These are phyloP conservation scores for Poeciliopsis gracilis DNA, from an alignment of 2,797 vertebrate genomes.

Conservation along the genomic window DNA sequence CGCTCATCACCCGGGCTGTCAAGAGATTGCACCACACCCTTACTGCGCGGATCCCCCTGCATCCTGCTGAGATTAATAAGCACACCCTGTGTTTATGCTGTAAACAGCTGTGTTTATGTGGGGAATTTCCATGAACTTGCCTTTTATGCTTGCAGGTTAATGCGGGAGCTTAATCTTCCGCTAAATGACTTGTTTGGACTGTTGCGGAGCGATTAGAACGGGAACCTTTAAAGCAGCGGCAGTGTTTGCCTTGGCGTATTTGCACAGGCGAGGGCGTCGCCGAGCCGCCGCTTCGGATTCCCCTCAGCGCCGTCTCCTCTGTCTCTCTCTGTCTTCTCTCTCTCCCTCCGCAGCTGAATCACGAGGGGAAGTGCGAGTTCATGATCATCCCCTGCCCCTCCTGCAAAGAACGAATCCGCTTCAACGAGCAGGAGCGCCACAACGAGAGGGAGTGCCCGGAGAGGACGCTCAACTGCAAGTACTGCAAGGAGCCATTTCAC, in stretches of 20 bases:
- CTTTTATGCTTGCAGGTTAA: not conserved
- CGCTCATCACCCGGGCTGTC: not conserved
- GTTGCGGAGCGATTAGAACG: slow-evolving; percentile 1
- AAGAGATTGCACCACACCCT: not conserved
- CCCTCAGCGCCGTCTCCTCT: slow-evolving; percentile 9
- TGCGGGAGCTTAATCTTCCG: not conserved
- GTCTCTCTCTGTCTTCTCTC: too few species aligned
- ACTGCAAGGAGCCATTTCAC: slow-evolving; percentile 86
- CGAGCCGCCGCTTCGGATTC: not conserved
- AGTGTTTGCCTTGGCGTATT: not conserved
- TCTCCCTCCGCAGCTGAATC: slow-evolving; percentile 69
- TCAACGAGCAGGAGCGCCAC: slow-evolving; percentile 86
- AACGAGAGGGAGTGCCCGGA: slow-evolving; percentile 85
- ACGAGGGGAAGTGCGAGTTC: slow-evolving; percentile 86
- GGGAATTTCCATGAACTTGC: slow-evolving; percentile 1
- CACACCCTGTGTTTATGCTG: slow-evolving; percentile 3
- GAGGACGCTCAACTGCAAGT: slow-evolving; percentile 87
- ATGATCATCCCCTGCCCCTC: slow-evolving; percentile 84
- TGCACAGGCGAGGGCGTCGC: not conserved
- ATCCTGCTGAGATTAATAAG: not conserved
- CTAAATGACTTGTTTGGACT: slow-evolving; percentile 4
- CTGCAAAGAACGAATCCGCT: slow-evolving; percentile 84
- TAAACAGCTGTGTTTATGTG: not conserved
- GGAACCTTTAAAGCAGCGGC: slow-evolving; percentile 3
- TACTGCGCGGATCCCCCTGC: not conserved